Base-by-base conservation (phyloP, 2,888 invertebrate genomes). In the Orchesella flavescens region DNA sequence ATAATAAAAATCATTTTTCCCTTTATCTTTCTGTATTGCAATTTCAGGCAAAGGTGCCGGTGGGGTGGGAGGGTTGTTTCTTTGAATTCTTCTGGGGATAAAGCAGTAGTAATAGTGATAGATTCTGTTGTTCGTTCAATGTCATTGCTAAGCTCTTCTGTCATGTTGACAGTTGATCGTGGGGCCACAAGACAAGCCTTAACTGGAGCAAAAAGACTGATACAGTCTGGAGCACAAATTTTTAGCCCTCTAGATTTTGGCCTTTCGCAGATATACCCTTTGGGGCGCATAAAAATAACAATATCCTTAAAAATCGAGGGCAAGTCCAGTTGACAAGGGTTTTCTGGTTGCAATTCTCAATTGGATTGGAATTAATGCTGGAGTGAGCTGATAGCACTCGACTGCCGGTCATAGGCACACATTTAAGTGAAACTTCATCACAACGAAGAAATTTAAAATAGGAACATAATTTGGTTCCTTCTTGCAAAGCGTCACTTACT, bases 201-300 rank as follows among this genome's bases (percentile, higher is more conserved):
- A 34, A 1, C 1, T 21, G 74, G 74, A 7, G 74, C 74, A 46
- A 15, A 63, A 1, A 17, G 2, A 24, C 49, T 61, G 19, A 15
- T 17, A n/a, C 74, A 74, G 17, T 74, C 74, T 13, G 74, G 74
- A 9, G 10, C 12, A 34, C 74, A 34, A 74, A 7, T 10, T 24
- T 1, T 23, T 23, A 13, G 5, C 23, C 3, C 49, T 46, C 5
- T n/a, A 4, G n/a, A 34, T 1, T 17, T 7, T 7, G 34, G 2
- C 34, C 7, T 46, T 23, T 13, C 4, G 15, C 74, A 74, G 17
- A 10, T 10, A 63, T 53, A 74, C 1, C 63, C 74, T 2, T 5
- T 34, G 3, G 63, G 10, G 57, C 74, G 61, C 2, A 15, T 7
- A n/a, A 63, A 23, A 9, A 44, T 17, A 5, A 74, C 63, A 2